These are phyloP conservation scores for Synodontis membranacea DNA, from an alignment of 2,113 vertebrate genomes.

Conservation along the genomic window DNA sequence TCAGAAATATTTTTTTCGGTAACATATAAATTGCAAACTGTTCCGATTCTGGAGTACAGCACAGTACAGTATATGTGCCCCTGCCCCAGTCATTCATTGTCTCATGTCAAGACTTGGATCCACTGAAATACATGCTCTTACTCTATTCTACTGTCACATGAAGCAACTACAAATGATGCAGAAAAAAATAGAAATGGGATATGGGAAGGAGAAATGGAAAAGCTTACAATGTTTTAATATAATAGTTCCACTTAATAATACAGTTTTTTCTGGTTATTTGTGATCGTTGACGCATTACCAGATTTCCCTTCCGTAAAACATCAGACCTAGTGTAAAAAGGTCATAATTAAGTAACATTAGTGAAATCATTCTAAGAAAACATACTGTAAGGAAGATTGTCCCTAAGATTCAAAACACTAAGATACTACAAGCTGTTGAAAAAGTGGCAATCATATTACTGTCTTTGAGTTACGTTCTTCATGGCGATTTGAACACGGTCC, in stretches of 20 bases:
- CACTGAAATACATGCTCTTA: background rate
- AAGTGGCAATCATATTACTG: too few species aligned
- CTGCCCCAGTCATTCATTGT: background rate
- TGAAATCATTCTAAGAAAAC: too few species aligned
- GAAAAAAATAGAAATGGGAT: background rate
- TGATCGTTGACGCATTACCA: too few species aligned
- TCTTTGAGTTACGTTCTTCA: background rate
- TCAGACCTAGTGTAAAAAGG: too few species aligned
- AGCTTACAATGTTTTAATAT: background rate
- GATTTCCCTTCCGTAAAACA: too few species aligned
- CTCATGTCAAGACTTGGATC: too few species aligned
- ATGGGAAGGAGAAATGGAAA: background rate
- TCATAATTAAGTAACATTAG: too few species aligned
- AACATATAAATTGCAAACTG: background rate
- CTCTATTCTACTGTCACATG: background rate
- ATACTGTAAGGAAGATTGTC: too few species aligned
- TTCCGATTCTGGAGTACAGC: background rate
- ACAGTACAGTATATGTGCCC: too few species aligned
- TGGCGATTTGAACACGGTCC: background rate
- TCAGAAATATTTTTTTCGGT: background rate
- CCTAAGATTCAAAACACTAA: too few species aligned
- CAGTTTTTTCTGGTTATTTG: background rate
- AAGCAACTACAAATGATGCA: background rate
- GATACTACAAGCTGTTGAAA: background rate
- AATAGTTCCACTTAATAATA: background rate